Percentiles rank a stretch among this genome's conserved stretches.
These are phyloP conservation scores for Coecobrya sp. DNA, from an alignment of 2,888 invertebrate species.

Conservation along the genomic window DNA sequence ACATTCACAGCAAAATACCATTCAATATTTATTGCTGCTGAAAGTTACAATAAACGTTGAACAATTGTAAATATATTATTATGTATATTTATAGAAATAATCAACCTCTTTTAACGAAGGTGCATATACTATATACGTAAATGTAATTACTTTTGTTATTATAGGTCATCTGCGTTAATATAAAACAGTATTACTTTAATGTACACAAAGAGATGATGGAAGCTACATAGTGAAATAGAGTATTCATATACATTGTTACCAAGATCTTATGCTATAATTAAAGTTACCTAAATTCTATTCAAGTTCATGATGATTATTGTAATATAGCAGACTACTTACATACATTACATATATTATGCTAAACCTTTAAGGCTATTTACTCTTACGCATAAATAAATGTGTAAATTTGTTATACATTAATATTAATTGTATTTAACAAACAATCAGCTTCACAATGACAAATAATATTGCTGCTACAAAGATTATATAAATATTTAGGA, in stretches of 20 bases:
- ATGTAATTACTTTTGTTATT: not conserved
- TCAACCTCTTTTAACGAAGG: not conserved
- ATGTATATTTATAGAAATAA: not conserved
- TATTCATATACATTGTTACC: not conserved
- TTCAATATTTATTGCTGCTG: conserved; percentile 72
- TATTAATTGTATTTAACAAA: not conserved
- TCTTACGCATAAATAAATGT: too few species aligned
- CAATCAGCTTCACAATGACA: conserved; percentile 18
- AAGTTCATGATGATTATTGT: not conserved
- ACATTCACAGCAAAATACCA: not conserved
- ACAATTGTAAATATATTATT: conserved; percentile 61
- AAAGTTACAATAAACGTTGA: conserved; percentile 79
- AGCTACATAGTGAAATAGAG: not conserved
- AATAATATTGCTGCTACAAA: conserved; percentile 46
- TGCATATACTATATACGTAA: conserved; percentile 14
- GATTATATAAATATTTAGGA: not conserved
- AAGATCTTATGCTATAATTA: not conserved
- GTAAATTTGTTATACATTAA: not conserved
- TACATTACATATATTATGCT: too few species aligned
- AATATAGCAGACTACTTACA: not conserved
- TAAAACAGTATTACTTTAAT: conserved; percentile 3
- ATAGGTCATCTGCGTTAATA: not conserved
- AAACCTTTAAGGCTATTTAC: too few species aligned
- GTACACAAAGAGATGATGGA: not conserved
- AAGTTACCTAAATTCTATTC: not conserved